Base-by-base conservation (phyloP, 1,140 invertebrate species). In the Chlorops oryzae region DNA sequence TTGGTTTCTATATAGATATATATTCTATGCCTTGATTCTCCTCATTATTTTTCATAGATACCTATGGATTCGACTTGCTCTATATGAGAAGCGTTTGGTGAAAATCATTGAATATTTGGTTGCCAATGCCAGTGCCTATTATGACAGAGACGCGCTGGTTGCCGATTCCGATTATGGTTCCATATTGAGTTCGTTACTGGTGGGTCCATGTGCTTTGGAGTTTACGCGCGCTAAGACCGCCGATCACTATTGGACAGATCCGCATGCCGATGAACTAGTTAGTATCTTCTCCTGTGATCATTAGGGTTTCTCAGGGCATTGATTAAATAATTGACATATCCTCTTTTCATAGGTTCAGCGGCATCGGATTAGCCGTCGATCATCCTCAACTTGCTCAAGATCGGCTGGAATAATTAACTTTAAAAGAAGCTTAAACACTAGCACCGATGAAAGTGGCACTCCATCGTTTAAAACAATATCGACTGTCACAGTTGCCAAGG, bases 151-250 rank as follows among this genome's bases (percentile, higher is more conserved):
- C 62, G 84, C 91, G 1, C 70, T 96, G 9, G 86, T 95, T 6
- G 82, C 88, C 13, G 92, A 96, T 73, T 82, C 88, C 2, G 89
- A 92, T 54, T 91, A 87, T 75, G 92, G 92, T n/a, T 90, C 87
- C 32, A 92, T 96, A 58, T 74, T 96, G 3, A 89, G 89, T 61
- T 92, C 90, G 0, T 70, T 96, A 49, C 71, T 96, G 13, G 91
- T 94, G 50, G 92, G 92, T 17, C 92, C 92, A 1, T 96, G 92
- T 72, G 90, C 92, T 6, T 73, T 96, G 54, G 92, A 96, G 61
- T 96, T 88, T 70, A 89, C 88, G 2, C 83, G 87, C 51, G 87
- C 90, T 59, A 91, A 92, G 66, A 91, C 88, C 7, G 80, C 85
- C 15, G 90, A 92, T 70, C 88, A 92, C 62, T 89, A 88, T 58